Conservation (phyloP, 2,797 vertebrate genomes). For the Naso thynnoides region DNA sequence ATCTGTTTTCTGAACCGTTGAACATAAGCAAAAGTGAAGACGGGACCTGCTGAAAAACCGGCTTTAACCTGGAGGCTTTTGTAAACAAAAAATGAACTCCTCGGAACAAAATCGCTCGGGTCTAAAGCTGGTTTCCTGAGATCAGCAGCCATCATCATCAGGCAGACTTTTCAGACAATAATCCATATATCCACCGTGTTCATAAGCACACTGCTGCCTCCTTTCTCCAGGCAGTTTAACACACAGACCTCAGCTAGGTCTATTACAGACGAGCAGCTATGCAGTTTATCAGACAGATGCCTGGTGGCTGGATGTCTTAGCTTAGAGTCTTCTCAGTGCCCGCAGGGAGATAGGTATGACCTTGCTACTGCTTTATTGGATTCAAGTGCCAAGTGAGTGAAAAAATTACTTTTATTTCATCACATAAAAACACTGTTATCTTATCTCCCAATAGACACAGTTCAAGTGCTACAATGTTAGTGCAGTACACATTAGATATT, state of each 20-base stretch:
- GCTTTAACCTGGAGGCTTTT: slow-evolving; percentile 42
- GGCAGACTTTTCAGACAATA: slow-evolving; percentile 67
- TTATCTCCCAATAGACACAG: slow-evolving; percentile 58
- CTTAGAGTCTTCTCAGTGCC: slow-evolving; percentile 53
- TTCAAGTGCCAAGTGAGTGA: slow-evolving; percentile 63
- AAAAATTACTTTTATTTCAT: slow-evolving; percentile 71
- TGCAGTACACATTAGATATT: slow-evolving; percentile 53
- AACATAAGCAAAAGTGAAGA: slow-evolving; percentile 10
- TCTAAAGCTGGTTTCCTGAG: slow-evolving; percentile 45
- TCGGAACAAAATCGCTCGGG: slow-evolving; percentile 20
- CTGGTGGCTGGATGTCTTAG: slow-evolving; percentile 67
- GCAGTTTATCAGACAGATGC: slow-evolving; percentile 65
- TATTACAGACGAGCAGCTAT: slow-evolving; percentile 73
- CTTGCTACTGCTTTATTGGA: slow-evolving; percentile 70
- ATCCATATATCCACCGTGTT: slow-evolving; percentile 65
- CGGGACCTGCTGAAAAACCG: slow-evolving; percentile 26
- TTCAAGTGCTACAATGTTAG: slow-evolving; percentile 61
- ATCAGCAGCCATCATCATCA: slow-evolving; percentile 76
- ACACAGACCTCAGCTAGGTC: slow-evolving; percentile 55
- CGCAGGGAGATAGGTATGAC: slow-evolving; percentile 60
- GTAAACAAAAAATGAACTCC: slow-evolving; percentile 41
- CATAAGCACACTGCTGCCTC: slow-evolving; percentile 68
- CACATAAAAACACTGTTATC: slow-evolving; percentile 59
- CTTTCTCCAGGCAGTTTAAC: slow-evolving; percentile 64
- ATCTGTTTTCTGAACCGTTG: slow-evolving; percentile 12